These are phyloP conservation scores for Hypocryptadius cinnamomeus DNA, from an alignment of 2,113 vertebrate genomes.

Conservation along the genomic window DNA sequence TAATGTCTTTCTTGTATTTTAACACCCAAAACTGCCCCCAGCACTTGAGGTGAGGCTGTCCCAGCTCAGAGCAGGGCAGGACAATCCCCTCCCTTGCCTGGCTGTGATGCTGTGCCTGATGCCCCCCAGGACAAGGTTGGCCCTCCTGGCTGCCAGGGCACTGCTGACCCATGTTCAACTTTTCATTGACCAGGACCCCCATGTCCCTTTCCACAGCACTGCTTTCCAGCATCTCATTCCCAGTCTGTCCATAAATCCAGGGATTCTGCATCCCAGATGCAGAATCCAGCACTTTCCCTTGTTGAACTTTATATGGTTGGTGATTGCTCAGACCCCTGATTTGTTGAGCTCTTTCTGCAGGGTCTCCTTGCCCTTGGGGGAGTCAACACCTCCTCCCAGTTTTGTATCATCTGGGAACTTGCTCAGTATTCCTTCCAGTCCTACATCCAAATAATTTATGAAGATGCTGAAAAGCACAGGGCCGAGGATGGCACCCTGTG, in stretches of 20 bases:
- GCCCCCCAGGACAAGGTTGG: background rate
- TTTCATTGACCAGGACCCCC: background rate
- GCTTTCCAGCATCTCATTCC: background rate
- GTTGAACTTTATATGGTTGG: background rate
- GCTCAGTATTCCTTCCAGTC: background rate
- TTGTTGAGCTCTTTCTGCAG: background rate
- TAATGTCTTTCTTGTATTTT: background rate
- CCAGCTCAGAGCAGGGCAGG: background rate
- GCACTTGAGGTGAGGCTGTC: accelerated
- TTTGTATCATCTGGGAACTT: background rate
- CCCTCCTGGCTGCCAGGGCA: background rate
- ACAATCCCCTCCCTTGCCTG: background rate
- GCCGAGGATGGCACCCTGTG: background rate
- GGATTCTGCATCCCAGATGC: background rate
- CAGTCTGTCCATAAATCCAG: background rate
- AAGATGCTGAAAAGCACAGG: background rate
- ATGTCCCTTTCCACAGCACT: background rate
- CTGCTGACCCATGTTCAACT: background rate
- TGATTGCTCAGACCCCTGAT: background rate
- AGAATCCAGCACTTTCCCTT: background rate
- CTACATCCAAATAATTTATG: background rate
- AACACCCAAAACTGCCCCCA: background rate
- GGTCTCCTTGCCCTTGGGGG: background rate
- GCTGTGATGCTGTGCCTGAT: background rate
- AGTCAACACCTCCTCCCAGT: background rate